A percentile compares a stretch with the other conserved stretches of the same genome.
phyloP scores from a whole-genome alignment of 2,113 vertebrate genomes.

The Dascyllus trimaculatus region DNA sequence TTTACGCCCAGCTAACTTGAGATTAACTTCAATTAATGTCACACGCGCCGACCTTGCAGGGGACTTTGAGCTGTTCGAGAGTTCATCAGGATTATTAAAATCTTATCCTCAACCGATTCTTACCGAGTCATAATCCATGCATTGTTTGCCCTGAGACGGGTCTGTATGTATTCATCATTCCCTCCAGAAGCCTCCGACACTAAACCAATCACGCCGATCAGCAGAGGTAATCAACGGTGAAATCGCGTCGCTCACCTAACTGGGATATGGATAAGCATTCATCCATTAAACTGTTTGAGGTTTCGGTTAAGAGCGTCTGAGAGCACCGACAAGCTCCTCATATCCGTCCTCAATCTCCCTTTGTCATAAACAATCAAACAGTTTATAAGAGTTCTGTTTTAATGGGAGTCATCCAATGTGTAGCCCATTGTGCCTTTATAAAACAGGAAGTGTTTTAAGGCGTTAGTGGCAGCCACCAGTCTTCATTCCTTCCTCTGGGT shows the following conservation, averaged over 20 bases:
- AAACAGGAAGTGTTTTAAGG: constrained; percentile 54
- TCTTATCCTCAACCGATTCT: constrained; percentile 49
- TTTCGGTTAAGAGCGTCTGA: constrained; percentile 71
- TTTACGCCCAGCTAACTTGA: constrained; percentile 27
- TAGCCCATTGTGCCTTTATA: constrained; percentile 55
- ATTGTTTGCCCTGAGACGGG: constrained; percentile 74
- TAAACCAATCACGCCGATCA: constrained; percentile 78
- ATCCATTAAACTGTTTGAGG: constrained; percentile 79
- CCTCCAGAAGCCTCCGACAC: constrained; percentile 59
- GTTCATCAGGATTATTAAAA: constrained; percentile 70
- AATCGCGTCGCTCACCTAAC: constrained; percentile 77
- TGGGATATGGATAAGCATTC: constrained; percentile 80
- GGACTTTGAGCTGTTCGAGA: constrained; percentile 47
- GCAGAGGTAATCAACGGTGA: constrained; percentile 83
- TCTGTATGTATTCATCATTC: constrained; percentile 69
- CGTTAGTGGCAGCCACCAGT: constrained; percentile 51
- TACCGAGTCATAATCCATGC: constrained; percentile 67
- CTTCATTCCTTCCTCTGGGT: constrained; percentile 52
- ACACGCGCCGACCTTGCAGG: constrained; percentile 65
- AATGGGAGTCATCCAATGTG: constrained; percentile 52
- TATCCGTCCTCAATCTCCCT: constrained; percentile 40
- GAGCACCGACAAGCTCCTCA: constrained; percentile 48
- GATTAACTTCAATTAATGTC: constrained; percentile 62
- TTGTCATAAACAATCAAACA: constrained; percentile 65
- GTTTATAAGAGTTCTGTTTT: constrained; percentile 54